Conservation (phyloP, 2,113 vertebrate genomes). For the Gavia stellata region DNA sequence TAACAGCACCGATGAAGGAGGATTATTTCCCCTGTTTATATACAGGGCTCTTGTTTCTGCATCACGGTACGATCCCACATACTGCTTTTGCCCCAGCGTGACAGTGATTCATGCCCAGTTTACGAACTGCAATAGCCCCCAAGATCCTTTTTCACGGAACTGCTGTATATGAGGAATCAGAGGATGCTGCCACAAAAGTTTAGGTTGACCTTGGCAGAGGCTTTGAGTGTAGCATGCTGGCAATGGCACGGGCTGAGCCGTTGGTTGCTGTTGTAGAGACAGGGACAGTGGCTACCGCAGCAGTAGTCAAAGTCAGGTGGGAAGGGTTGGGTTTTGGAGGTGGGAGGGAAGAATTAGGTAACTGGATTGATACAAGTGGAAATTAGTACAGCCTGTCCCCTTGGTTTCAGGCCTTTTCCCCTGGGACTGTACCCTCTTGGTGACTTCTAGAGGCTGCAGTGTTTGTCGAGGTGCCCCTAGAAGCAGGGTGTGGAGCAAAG, state of each 20-base stretch:
- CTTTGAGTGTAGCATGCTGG: accelerated
- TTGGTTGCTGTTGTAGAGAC: background rate
- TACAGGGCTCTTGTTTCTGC: background rate
- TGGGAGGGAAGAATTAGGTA: background rate
- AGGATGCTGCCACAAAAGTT: background rate
- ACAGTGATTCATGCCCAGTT: background rate
- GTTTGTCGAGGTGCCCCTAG: background rate
- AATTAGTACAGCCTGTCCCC: background rate
- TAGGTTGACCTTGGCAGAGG: background rate
- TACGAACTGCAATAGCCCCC: background rate
- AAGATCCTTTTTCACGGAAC: background rate
- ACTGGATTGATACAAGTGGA: background rate
- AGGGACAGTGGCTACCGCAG: background rate
- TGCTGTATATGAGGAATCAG: background rate
- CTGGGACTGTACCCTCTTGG: background rate
- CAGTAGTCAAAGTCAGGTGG: background rate
- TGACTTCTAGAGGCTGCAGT: background rate
- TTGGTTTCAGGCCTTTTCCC: background rate
- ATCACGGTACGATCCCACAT: background rate
- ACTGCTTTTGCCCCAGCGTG: background rate
- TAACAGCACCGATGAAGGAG: background rate
- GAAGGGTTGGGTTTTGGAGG: background rate
- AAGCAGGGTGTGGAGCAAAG: background rate
- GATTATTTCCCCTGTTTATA: constrained; percentile 24
- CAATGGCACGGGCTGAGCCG: background rate